phyloP scores from a whole-genome alignment of 2,888 invertebrate species.

The Ochropacha duplaris region DNA sequence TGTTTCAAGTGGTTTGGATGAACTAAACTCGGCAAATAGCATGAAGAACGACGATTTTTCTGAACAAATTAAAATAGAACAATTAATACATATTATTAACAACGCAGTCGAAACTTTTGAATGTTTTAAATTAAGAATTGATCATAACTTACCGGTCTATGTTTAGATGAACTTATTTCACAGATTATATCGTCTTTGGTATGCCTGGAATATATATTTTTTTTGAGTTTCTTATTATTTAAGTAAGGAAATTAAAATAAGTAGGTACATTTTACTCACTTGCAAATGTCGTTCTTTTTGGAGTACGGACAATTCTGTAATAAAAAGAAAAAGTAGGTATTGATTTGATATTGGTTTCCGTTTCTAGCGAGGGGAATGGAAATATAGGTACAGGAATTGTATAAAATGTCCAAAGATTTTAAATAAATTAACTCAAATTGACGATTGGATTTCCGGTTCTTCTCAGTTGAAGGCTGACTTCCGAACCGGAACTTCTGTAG shows the following conservation, averaged over 20 bases:
- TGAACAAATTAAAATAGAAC: slow-evolving; percentile 26
- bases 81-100: background rate
- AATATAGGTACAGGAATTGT: too few relatives aligned
- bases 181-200: slow-evolving; percentile 42
- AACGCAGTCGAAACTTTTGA: too few relatives aligned
- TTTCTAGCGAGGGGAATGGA: too few relatives aligned
- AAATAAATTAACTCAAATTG: too few relatives aligned
- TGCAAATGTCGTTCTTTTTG: slow-evolving; percentile 59
- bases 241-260: background rate
- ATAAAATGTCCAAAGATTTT: too few relatives aligned
- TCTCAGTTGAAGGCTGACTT: too few relatives aligned
- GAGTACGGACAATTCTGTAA: slow-evolving; percentile 70
- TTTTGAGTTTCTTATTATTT: background rate
- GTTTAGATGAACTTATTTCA: slow-evolving; percentile 68
- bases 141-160: slow-evolving; percentile 57
- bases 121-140: background rate
- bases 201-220: slow-evolving; percentile 37
- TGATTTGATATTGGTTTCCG: too few relatives aligned
- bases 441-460: too few relatives aligned
- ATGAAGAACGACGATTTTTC: slow-evolving; percentile 65
- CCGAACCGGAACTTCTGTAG: too few relatives aligned
- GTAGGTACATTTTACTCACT: slow-evolving; percentile 40
- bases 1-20: slow-evolving; percentile 33
- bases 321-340: background rate
- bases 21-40: slow-evolving; percentile 58